These are phyloP conservation scores for Uria lomvia DNA, from an alignment of 2,113 vertebrate species.

Conservation along the genomic window DNA sequence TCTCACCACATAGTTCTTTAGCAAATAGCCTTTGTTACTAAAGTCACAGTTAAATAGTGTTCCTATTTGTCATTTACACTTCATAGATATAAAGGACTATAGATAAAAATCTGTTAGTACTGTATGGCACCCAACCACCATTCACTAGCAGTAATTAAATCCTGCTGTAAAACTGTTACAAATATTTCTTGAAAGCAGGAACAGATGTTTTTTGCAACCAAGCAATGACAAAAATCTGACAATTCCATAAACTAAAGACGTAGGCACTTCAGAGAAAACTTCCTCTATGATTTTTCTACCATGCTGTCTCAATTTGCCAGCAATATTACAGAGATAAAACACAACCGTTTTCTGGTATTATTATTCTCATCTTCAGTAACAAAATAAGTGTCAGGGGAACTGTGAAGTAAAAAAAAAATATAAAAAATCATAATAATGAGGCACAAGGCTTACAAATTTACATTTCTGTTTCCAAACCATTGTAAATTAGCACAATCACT, in stretches of 20 bases:
- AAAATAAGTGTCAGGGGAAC: conserved; percentile 22
- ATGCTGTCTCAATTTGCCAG: conserved; percentile 25
- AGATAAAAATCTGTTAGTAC: conserved; percentile 75
- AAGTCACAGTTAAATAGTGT: conserved; percentile 4
- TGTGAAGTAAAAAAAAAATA: neutral
- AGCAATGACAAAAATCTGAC: conserved; percentile 62
- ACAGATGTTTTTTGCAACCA: conserved; percentile 74
- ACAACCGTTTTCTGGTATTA: neutral
- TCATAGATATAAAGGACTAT: conserved; percentile 61
- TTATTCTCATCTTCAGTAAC: neutral
- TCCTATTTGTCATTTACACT: conserved; percentile 72
- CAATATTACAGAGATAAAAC: conserved; percentile 29
- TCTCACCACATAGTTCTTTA: conserved; percentile 1
- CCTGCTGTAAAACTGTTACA: conserved; percentile 75
- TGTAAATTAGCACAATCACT: conserved; percentile 44
- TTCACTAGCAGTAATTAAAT: conserved; percentile 78
- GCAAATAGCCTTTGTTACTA: conserved; percentile 17
- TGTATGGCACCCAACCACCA: conserved; percentile 71
- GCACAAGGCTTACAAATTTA: conserved; percentile 6
- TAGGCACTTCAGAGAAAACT: conserved; percentile 49
- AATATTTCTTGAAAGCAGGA: conserved; percentile 75
- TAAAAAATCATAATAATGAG: neutral
- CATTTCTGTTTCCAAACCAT: conserved; percentile 33
- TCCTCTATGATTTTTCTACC: neutral
- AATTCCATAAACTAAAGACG: conserved; percentile 54